Base-by-base conservation (phyloP, 2,113 vertebrate genomes). In the Hydropotes inermis region DNA sequence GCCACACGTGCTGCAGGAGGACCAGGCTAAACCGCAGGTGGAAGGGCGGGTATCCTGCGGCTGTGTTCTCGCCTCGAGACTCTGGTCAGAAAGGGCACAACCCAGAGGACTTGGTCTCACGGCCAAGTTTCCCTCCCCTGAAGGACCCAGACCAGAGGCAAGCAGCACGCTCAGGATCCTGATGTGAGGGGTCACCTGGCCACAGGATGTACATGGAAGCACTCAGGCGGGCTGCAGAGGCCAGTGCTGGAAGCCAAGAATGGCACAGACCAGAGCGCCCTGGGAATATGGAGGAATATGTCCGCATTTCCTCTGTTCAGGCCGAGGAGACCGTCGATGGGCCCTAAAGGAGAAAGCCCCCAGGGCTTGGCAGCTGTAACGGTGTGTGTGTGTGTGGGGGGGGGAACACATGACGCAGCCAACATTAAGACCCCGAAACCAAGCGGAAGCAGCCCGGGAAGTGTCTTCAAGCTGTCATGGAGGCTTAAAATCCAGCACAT, bases 381-480 rank as follows among this genome's bases (percentile, higher is more conserved):
- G 16, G 17, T 39, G 43, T 47, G 27, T 21, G 17, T 39, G 43
- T 47, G 27, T 21, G 9, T 2, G 0, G 19, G 5, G 28, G 45
- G 25, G 9, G 21, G 33, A 5, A 17, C 3, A 3, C 4, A 16
- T 1, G 33, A 55, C 0, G 33, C 17, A 50, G 10, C 36, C 16
- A 50, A 12, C 8, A 7, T 19, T 19, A 25, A 61, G 93, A n/a
- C 4, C 8, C n/a, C 15, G 21, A 70, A 27, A 7, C 64, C 79
- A 52, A 55, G 30, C 1, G 1, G 52, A 54, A 79, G 74, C 36
- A 55, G n/a, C 47, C 43, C 0, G 2, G 64, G 8, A 79, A 50
- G 45, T 1, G 4, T 54, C 47, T 43, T 27, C 15, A 30, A 83
- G 76, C 74, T 23, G 19, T 12, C 27, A 57, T 9, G n/a, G 28